A percentile compares a stretch with the other conserved stretches of the same genome.
phyloP scores from a whole-genome alignment of 2,113 vertebrate species.

The Scopus umbretta region DNA sequence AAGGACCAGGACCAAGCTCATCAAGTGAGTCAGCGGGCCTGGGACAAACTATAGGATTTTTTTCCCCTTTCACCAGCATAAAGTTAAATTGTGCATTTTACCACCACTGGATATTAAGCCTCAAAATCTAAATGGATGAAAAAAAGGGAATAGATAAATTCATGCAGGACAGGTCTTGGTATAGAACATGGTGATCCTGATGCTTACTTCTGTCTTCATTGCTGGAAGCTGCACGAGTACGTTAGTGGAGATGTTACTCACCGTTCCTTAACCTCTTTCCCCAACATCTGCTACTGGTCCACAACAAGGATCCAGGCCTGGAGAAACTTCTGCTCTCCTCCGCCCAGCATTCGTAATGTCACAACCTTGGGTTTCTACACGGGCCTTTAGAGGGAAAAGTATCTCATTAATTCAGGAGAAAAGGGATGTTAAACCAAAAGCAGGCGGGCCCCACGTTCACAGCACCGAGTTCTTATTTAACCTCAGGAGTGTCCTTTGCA shows the following conservation, averaged over 20 bases:
- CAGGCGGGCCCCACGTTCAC: fast-evolving
- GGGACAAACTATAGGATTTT: background rate
- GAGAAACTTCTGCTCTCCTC: background rate
- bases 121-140: background rate
- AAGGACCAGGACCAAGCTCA: background rate
- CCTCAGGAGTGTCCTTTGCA: background rate
- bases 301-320: background rate
- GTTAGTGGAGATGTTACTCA: background rate
- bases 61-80: background rate
- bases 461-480: fast-evolving
- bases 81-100: background rate
- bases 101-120: background rate
- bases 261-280: background rate
- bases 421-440: background rate
- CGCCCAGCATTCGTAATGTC: background rate
- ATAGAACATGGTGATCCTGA: background rate
- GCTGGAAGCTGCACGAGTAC: background rate
- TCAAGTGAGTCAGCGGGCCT: background rate
- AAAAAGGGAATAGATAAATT: background rate
- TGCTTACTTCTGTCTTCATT: background rate
- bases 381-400: background rate
- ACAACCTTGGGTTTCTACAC: background rate
- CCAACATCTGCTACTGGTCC: background rate
- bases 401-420: background rate
- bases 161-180: background rate